A percentile compares a stretch with the other conserved stretches of the same genome.
Conservation (phyloP, 1,140 invertebrate genomes). For the Sinella curviseta region DNA sequence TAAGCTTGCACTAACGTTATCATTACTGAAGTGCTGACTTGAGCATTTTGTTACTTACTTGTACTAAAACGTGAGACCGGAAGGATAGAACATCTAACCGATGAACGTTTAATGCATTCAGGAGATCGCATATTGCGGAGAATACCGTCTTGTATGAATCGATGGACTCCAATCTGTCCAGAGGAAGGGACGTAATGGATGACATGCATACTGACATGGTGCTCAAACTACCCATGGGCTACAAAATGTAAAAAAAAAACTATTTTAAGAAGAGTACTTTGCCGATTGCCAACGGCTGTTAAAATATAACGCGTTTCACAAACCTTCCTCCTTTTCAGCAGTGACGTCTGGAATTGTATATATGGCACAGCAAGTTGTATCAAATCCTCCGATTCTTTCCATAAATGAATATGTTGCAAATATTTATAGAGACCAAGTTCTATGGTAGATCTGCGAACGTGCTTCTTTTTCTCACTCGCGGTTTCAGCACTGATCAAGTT, state of each 20-base stretch:
- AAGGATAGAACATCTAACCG: slow-evolving; percentile 46
- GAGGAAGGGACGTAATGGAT: slow-evolving; percentile 39
- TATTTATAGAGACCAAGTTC: slow-evolving; percentile 28
- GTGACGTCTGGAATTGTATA: slow-evolving; percentile 35
- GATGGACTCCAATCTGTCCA: slow-evolving; percentile 32
- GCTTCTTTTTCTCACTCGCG: slow-evolving; percentile 32
- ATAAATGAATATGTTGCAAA: slow-evolving; percentile 17
- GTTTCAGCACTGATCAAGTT: background rate
- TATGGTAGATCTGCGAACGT: slow-evolving; percentile 3
- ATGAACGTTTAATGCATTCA: slow-evolving; percentile 46
- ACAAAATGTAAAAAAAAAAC: background rate
- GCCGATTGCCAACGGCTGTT: background rate
- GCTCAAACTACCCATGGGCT: slow-evolving; percentile 37
- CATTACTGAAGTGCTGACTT: too few relatives aligned
- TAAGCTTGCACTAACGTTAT: too few relatives aligned
- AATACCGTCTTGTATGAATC: slow-evolving; percentile 38
- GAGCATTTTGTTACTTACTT: slow-evolving; percentile 25
- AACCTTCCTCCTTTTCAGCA: slow-evolving; percentile 41
- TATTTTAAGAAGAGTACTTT: background rate
- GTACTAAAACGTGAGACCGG: slow-evolving; percentile 43
- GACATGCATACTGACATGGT: slow-evolving; percentile 35
- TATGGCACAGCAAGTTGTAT: slow-evolving; percentile 27
- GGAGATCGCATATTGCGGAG: slow-evolving; percentile 32
- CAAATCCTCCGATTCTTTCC: background rate
- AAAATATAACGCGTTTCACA: slow-evolving; percentile 6